Evolutionary conservation across 1,140 invertebrate species (phyloP), one percentile per base, ranked within the genome.

Genomic region (Caenorhabditis inopinata): DNA sequence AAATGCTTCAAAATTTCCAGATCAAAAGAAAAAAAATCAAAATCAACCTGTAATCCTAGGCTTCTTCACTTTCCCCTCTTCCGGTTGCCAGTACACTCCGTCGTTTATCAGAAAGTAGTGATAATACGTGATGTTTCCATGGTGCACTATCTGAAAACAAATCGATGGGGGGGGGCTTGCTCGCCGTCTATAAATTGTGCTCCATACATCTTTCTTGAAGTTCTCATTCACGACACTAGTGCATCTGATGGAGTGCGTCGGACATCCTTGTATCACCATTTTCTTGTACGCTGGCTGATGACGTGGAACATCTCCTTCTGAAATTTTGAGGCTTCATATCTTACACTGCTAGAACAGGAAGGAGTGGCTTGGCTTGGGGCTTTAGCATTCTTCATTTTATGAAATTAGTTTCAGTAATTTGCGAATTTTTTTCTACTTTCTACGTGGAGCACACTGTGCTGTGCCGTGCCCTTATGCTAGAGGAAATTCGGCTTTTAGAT

Each of bases 201-300:
- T n/a, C n/a, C n/a, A n/a, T 16, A 68, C 58, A 35, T 68, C 58
- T 68, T 68, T 68, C 9, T 21, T 68, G 58, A 68, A 68, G 2
- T 68, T 16, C 7, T 9, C 2, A 38, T 68, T 68, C 3, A 3
- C 3, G 11, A 68, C n/a, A 68, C n/a, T 38, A 9, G 58, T 68
- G 38, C 58, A 68, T 21, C 58, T 29, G 23, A 68, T 68, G 1
- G 58, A n/a, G 27, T 68, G 58, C 11, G 32, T 18, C 4, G 32
- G 14, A 18, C 11, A 18, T 21, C 58, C 58, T 68, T 68, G 58
- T 21, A 68, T 42, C 5, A 68, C 1, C 58, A 68, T 42, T 42
- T 38, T 68, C 7, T 68, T 68, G 25, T 68, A 68, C 21, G n/a
- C 32, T 0, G 58, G 58, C 38, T 42, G 58, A 68, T 68, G 58